Conservation (phyloP, 2,113 vertebrate species). For the Genyomyrus donnyi region DNA sequence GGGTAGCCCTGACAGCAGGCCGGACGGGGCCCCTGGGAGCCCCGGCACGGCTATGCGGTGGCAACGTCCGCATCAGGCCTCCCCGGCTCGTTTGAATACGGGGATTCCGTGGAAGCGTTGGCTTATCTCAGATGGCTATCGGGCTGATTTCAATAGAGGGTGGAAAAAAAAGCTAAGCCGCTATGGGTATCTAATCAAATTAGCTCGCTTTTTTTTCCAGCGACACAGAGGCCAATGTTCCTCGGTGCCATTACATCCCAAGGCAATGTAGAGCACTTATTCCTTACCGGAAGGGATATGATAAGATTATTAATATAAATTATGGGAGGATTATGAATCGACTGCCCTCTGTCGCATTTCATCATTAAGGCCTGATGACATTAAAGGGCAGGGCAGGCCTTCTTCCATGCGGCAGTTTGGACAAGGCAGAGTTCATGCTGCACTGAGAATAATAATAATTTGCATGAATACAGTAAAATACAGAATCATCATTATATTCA, state of each 20-base stretch:
- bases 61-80: conserved; percentile 33
- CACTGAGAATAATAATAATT: conserved; percentile 5
- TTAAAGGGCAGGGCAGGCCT: neutral
- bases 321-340: conserved; percentile 16
- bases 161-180: conserved; percentile 50
- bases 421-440: neutral
- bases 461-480: conserved; percentile 5
- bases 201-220: conserved; percentile 48
- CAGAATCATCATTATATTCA: conserved; percentile 9
- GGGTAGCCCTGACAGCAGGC: neutral
- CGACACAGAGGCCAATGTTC: conserved; percentile 37
- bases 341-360: conserved; percentile 16
- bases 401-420: neutral
- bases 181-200: conserved; percentile 51
- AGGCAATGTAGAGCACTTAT: conserved; percentile 24
- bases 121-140: conserved; percentile 31
- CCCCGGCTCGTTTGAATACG: conserved; percentile 53
- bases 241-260: conserved; percentile 26
- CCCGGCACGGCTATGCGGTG: neutral
- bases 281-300: conserved; percentile 22
- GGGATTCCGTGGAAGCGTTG: conserved; percentile 54
- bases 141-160: conserved; percentile 36
- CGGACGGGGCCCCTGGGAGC: neutral
- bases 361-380: conserved; percentile 1
- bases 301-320: conserved; percentile 25